Percentiles rank a stretch among this genome's conserved stretches.
Evolutionary conservation across 2,888 invertebrate genomes (phyloP).

Genomic region (Archips crataeganus): DNA sequence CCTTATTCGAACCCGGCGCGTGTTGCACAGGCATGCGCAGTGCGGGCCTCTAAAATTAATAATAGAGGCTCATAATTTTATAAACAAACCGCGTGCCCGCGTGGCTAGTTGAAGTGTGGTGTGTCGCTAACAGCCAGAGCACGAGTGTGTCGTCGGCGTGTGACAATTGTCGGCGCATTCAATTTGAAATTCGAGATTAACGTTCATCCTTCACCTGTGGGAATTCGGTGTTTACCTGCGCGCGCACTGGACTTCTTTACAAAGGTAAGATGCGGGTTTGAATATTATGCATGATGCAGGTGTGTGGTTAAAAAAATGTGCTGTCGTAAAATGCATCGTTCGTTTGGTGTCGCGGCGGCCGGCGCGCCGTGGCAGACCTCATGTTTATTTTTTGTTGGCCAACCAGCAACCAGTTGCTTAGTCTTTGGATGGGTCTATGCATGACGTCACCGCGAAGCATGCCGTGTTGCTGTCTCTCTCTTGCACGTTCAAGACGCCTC

Average conservation of each 20-base stretch:
- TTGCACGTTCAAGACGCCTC: slow-evolving; percentile 48
- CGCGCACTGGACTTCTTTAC: slow-evolving; percentile 79
- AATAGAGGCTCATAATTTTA: slow-evolving; percentile 78
- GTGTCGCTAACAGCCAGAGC: slow-evolving; percentile 67
- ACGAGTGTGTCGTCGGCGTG: slow-evolving; percentile 56
- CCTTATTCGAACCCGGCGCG: slow-evolving; percentile 81
- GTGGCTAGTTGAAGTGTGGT: slow-evolving; percentile 64
- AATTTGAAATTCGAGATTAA: slow-evolving; percentile 68
- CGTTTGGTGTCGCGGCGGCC: slow-evolving; percentile 44
- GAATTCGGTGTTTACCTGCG: slow-evolving; percentile 82
- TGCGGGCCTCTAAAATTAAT: slow-evolving; percentile 73
- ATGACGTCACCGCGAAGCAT: slow-evolving; percentile 72
- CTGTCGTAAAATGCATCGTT: slow-evolving; percentile 52
- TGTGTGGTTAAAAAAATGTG: slow-evolving; percentile 50
- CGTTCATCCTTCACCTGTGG: slow-evolving; percentile 84
- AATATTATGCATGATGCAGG: slow-evolving; percentile 49
- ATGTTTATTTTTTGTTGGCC: slow-evolving; percentile 53
- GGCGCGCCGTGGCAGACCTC: slow-evolving; percentile 46
- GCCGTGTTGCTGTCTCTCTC: slow-evolving; percentile 62
- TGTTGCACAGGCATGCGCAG: slow-evolving; percentile 82
- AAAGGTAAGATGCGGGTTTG: slow-evolving; percentile 65
- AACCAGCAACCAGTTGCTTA: slow-evolving; percentile 57
- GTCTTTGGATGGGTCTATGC: slow-evolving; percentile 59
- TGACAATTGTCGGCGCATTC: slow-evolving; percentile 51
- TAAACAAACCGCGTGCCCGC: slow-evolving; percentile 77